These are phyloP conservation scores for Iphiclides podalirius DNA, from an alignment of 2,888 invertebrate genomes.

Conservation along the genomic window DNA sequence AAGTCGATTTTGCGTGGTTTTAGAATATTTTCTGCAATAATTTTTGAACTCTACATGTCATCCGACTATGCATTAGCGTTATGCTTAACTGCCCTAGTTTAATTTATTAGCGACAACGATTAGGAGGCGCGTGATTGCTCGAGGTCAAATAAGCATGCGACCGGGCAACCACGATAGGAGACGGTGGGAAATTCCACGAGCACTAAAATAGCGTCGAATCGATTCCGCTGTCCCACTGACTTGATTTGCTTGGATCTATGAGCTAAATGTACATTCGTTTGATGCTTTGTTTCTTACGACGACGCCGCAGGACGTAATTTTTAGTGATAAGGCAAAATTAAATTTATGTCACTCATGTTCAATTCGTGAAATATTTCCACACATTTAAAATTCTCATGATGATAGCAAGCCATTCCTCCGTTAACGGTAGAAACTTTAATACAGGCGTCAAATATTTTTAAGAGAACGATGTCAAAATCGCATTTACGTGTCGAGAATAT, in stretches of 20 bases:
- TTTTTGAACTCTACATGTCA: no score
- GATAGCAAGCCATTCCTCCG: no score
- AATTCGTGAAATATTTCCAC: no score
- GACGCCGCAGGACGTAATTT: background rate
- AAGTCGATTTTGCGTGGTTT: no score
- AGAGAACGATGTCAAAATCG: no score
- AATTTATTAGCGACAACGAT: constrained; percentile 9
- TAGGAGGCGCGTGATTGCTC: constrained; percentile 14
- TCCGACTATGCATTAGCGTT: no score
- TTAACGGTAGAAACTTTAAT: no score
- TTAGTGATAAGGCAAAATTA: background rate
- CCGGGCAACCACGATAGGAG: constrained; percentile 6
- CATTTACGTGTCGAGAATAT: no score
- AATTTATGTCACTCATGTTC: background rate
- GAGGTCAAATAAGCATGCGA: constrained; percentile 19
- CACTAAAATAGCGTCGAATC: constrained; percentile 35
- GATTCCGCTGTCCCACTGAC: constrained; percentile 34
- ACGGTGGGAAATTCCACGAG: constrained; percentile 25
- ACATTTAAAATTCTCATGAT: no score
- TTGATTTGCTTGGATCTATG: constrained; percentile 24
- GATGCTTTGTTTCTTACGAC: background rate
- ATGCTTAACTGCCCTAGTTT: background rate
- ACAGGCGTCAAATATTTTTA: no score
- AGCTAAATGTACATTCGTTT: background rate
- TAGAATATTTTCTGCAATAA: no score